Conservation (phyloP, 2,113 vertebrate genomes). For the Albula glossodonta region DNA sequence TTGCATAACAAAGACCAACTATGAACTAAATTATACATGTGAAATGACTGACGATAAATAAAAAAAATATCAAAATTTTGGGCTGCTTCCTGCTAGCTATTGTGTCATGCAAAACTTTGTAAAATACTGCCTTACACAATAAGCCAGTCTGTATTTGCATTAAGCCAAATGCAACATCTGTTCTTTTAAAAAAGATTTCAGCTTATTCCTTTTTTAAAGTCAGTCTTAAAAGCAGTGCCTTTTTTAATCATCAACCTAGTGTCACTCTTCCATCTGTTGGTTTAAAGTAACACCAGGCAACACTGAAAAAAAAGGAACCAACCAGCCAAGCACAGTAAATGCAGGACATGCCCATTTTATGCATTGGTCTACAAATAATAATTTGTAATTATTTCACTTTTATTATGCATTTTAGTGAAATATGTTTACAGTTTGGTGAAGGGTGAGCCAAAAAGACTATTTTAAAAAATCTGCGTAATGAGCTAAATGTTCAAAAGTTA, state of each 20-base stretch:
- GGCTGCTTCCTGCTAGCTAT: neutral
- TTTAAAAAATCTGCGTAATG: too few relatives aligned
- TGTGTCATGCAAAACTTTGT: neutral
- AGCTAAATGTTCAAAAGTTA: too few relatives aligned
- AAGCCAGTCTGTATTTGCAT: neutral
- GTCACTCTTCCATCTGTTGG: neutral
- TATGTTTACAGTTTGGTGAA: too few relatives aligned
- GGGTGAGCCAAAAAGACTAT: too few relatives aligned
- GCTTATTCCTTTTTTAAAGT: neutral
- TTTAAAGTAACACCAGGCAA: neutral
- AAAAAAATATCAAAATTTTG: neutral
- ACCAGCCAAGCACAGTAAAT: neutral
- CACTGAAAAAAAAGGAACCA: neutral
- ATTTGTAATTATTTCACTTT: neutral
- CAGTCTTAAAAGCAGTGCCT: neutral
- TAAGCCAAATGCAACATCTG: constrained; percentile 12
- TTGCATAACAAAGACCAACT: neutral
- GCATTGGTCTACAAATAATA: neutral
- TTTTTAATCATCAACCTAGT: constrained; percentile 1
- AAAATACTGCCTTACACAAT: neutral
- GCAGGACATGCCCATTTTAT: neutral
- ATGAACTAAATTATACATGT: neutral
- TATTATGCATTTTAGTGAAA: neutral
- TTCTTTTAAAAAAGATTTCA: constrained; percentile 9
- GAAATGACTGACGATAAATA: neutral